Evolutionary conservation across 2,113 vertebrate species (phyloP).

Genomic region (Apteryx owenii): DNA sequence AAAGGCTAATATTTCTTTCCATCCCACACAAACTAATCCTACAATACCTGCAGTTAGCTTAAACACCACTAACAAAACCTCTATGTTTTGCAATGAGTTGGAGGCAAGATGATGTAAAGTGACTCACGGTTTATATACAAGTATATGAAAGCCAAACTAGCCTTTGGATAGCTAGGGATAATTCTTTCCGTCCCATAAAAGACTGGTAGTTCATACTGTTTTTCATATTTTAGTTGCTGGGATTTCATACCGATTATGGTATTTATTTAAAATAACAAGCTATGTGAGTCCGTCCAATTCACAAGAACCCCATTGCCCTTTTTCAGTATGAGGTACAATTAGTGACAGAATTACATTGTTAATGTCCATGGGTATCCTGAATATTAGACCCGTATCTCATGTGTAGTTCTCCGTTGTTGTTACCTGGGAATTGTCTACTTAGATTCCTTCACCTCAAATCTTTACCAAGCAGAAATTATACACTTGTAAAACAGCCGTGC

Average conservation of each 20-base stretch:
- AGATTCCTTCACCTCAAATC: slow-evolving; percentile 3
- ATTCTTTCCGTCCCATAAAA: slow-evolving; percentile 45
- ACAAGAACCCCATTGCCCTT: slow-evolving; percentile 30
- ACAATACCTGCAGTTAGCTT: slow-evolving; percentile 52
- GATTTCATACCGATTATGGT: slow-evolving; percentile 24
- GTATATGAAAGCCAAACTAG: slow-evolving; percentile 33
- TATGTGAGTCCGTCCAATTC: slow-evolving; percentile 1
- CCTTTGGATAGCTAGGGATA: slow-evolving; percentile 50
- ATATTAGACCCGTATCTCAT: slow-evolving; percentile 26
- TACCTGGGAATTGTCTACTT: slow-evolving; percentile 54
- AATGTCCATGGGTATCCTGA: slow-evolving; percentile 1
- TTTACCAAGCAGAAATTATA: slow-evolving; percentile 42
- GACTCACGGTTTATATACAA: neutral
- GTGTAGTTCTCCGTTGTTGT: slow-evolving; percentile 10
- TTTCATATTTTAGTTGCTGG: slow-evolving; percentile 27
- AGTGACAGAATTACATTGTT: slow-evolving; percentile 29
- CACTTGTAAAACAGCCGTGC: neutral
- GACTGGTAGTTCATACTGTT: slow-evolving; percentile 28
- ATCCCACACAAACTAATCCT: slow-evolving; percentile 26
- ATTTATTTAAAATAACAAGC: slow-evolving; percentile 61
- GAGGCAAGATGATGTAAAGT: slow-evolving; percentile 38
- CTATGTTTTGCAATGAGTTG: neutral
- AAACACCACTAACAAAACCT: slow-evolving; percentile 45
- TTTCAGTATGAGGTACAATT: slow-evolving; percentile 19
- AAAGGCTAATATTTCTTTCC: slow-evolving; percentile 16